Percentiles rank a stretch among this genome's conserved stretches.
Conservation (phyloP, 2,113 vertebrate species). For the Catharus bicknelli region DNA sequence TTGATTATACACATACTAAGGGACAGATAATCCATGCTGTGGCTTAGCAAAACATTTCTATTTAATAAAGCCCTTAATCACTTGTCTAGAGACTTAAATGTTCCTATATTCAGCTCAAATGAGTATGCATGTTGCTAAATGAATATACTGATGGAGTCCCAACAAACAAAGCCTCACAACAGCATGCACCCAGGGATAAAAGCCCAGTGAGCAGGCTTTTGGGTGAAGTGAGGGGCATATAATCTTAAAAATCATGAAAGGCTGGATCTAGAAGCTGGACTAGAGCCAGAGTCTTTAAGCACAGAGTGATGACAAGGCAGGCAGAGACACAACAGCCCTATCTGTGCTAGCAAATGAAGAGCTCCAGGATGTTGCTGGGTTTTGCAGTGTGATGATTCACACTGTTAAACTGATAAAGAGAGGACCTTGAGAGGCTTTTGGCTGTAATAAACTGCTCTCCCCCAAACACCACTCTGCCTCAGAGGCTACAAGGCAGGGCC, state of each 20-base stretch:
- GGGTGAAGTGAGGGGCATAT: neutral
- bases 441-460: neutral
- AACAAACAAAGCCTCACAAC: neutral
- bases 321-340: neutral
- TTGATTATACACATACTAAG: constrained; percentile 14
- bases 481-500: neutral
- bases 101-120: neutral
- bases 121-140: neutral
- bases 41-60: constrained; percentile 26
- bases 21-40: constrained; percentile 5
- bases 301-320: neutral
- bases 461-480: neutral
- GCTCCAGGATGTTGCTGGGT: neutral
- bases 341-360: neutral
- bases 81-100: constrained; percentile 8
- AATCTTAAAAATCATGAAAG: neutral
- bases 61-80: constrained; percentile 48
- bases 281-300: neutral
- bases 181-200: neutral
- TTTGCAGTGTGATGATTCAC: neutral
- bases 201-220: neutral
- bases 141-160: neutral
- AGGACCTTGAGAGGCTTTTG: neutral
- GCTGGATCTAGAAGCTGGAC: neutral
- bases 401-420: neutral